A percentile compares a stretch with the other conserved stretches of the same genome.
Conservation (phyloP, 2,113 vertebrate genomes). For the Odocoileus virginianus region DNA sequence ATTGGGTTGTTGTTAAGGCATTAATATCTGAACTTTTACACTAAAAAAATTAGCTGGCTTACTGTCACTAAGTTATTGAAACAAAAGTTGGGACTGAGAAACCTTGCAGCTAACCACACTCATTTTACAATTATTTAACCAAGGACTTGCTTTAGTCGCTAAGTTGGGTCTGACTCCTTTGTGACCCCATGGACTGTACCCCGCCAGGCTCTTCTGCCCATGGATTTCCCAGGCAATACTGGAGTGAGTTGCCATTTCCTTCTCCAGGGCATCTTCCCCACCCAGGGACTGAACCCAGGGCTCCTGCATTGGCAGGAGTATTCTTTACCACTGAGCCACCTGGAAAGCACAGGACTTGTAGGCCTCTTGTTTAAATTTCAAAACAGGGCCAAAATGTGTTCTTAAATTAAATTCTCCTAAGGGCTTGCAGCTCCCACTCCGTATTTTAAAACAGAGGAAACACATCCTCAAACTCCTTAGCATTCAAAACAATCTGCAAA, state of each 20-base stretch:
- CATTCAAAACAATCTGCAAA: neutral
- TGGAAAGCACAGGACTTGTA: neutral
- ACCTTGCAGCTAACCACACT: neutral
- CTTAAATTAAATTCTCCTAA: neutral
- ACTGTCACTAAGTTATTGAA: neutral
- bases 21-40: neutral
- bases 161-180: neutral
- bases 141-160: neutral
- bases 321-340: neutral
- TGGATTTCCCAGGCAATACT: neutral
- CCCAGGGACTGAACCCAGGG: neutral
- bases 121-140: neutral
- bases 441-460: conserved; percentile 32
- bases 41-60: neutral
- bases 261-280: neutral
- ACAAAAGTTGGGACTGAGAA: neutral
- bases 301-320: neutral
- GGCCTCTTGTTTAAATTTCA: neutral
- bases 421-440: neutral
- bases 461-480: neutral
- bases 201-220: neutral
- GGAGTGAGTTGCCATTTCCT: neutral
- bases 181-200: neutral
- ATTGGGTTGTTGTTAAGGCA: neutral
- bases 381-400: neutral